Base-by-base conservation (phyloP, 2,888 invertebrate species). In the Falcaria lacertinaria region DNA sequence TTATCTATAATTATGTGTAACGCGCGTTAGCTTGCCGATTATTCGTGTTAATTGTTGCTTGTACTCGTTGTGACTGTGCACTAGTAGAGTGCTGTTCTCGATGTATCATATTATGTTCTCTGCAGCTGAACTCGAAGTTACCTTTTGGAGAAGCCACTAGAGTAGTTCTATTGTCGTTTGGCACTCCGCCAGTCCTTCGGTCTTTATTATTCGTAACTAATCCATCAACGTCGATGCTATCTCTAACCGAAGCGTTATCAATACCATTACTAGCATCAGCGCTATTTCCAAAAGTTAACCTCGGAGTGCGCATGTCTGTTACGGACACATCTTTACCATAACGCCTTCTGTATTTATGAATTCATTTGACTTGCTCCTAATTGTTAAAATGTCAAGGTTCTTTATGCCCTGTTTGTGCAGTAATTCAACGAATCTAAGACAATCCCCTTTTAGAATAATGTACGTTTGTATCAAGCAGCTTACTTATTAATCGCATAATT, bases 351-450 rank as follows among this genome's bases (percentile, higher is more conserved):
- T 57, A 55, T 80, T 68, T 74, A 74, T 69, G 71, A 78, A 86
- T 88, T 88, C 88, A 88, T 88, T 88, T 88, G 88, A 88, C 88
- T 88, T 88, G 88, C 83, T 80, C 70, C 64, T 59, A 74, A 81
- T 74, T 82, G 83, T 81, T 83, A 80, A 80, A 70, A 84, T 84
- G 64, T 81, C 74, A 52, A 45, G 54, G 47, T 47, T 60, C 54
- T 59, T 66, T 64, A 68, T 56, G 45, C 48, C 63, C 65, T 50
- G 66, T 69, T 55, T 70, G 68, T 64, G 67, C 68, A 68, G 69
- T 71, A 75, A 66, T 64, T 54, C 55, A 67, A 60, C 58, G 74
- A 80, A 73, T 83, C 82, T 79, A 79, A 82, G 79, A 62, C 72
- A 60, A 14, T 61, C 59, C 67, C 60, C 62, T 54, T 19, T 17